A percentile compares a stretch with the other conserved stretches of the same genome.
Conservation (phyloP, 2,888 invertebrate species). For the Argyra leucocephala region DNA sequence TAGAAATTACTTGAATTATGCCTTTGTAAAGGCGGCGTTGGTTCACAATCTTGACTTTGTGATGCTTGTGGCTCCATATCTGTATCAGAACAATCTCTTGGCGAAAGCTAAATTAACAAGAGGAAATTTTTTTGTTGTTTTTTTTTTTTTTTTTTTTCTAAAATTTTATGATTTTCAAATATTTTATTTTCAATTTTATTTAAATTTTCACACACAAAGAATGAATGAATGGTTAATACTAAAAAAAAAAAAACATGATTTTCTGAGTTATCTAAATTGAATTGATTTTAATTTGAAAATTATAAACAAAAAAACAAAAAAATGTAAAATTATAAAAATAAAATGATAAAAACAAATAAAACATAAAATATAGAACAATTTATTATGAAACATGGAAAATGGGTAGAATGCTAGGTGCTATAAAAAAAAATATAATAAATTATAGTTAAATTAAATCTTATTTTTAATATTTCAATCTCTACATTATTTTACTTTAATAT, state of each 20-base stretch:
- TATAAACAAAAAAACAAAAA: too few species aligned
- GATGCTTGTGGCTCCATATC: constrained; percentile 84
- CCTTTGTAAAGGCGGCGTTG: constrained; percentile 77
- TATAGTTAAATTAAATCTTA: too few species aligned
- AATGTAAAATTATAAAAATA: constrained; percentile 20
- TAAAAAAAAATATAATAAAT: not conserved
- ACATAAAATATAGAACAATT: not conserved
- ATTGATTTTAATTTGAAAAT: constrained; percentile 13
- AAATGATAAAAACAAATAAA: constrained; percentile 19
- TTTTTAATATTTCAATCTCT: too few species aligned
- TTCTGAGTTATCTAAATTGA: too few species aligned
- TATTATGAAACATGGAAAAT: constrained; percentile 6
- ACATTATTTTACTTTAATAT: too few species aligned
- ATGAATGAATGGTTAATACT: constrained; percentile 9
- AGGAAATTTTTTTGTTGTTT: constrained; percentile 16
- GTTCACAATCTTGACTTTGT: constrained; percentile 86
- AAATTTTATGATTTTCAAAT: constrained; percentile 15
- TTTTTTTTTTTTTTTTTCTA: constrained; percentile 11
- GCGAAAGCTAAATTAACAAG: constrained; percentile 55
- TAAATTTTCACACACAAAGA: not conserved
- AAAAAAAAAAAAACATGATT: constrained; percentile 15
- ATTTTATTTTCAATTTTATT: constrained; percentile 14
- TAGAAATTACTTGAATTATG: constrained; percentile 83
- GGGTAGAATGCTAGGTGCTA: constrained; percentile 6
- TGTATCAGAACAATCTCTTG: constrained; percentile 72